A percentile compares a stretch with the other conserved stretches of the same genome.
phyloP scores from a whole-genome alignment of 1,140 invertebrate genomes.

The Temnothorax longispinosus region DNA sequence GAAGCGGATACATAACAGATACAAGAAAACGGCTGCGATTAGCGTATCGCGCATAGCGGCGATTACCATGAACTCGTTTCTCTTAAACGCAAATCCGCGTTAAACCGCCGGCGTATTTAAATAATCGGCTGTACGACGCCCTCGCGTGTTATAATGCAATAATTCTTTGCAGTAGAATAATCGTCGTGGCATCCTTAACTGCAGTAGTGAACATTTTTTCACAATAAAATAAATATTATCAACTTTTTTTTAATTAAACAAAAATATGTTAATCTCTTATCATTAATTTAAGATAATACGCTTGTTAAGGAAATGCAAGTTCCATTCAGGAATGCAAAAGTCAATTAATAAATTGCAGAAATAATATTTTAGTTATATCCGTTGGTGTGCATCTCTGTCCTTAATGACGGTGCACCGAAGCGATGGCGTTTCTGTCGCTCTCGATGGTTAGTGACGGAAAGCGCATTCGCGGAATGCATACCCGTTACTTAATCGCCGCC shows the following conservation, averaged over 20 bases:
- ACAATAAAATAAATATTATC: background rate
- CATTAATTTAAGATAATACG: background rate
- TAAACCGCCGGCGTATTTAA: slow-evolving; percentile 20
- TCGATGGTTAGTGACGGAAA: slow-evolving; percentile 26
- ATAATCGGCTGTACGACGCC: slow-evolving; percentile 22
- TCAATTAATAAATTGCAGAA: background rate
- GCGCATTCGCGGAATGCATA: slow-evolving; percentile 46
- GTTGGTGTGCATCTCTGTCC: background rate
- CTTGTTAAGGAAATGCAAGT: background rate
- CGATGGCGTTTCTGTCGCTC: slow-evolving; percentile 17
- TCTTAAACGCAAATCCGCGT: slow-evolving; percentile 39
- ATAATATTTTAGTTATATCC: slow-evolving; percentile 6
- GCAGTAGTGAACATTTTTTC: background rate
- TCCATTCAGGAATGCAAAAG: background rate
- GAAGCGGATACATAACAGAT: slow-evolving; percentile 38
- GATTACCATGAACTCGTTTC: slow-evolving; percentile 51
- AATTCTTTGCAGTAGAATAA: background rate
- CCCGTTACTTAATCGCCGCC: slow-evolving; percentile 59
- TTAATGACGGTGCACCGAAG: background rate
- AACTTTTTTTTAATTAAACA: background rate
- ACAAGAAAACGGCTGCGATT: slow-evolving; percentile 44
- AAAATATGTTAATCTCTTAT: background rate
- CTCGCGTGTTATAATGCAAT: background rate
- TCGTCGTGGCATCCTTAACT: background rate
- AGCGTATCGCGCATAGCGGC: slow-evolving; percentile 25